phyloP scores from a whole-genome alignment of 2,888 invertebrate species.

The Cephus pygmeus region DNA sequence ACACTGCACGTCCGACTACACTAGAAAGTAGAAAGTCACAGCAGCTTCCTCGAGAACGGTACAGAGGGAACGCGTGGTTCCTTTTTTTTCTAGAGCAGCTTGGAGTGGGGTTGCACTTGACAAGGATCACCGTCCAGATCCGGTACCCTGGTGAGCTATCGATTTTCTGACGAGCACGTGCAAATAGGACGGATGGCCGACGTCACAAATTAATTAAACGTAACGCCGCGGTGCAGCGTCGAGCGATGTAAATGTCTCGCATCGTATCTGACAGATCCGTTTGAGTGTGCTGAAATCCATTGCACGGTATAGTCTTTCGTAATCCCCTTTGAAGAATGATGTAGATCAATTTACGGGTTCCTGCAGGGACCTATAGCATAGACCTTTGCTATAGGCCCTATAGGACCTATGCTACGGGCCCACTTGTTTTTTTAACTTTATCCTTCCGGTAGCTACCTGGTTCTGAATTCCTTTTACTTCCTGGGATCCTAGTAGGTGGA shows the following conservation, averaged over 20 bases:
- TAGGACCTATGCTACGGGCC: neutral
- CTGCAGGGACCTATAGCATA: neutral
- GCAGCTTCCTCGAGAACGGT: neutral
- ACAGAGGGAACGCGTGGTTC: neutral
- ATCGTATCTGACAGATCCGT: constrained; percentile 24
- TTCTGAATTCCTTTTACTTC: neutral
- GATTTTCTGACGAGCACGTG: constrained; percentile 12
- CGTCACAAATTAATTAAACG: constrained; percentile 28
- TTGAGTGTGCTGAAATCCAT: constrained; percentile 24
- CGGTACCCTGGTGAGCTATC: neutral
- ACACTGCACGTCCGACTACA: neutral
- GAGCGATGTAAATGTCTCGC: constrained; percentile 23
- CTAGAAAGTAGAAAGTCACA: neutral
- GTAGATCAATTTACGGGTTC: constrained; percentile 17
- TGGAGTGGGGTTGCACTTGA: neutral
- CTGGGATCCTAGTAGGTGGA: neutral
- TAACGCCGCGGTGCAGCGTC: constrained; percentile 3
- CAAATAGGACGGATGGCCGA: constrained; percentile 12
- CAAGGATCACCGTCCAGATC: neutral
- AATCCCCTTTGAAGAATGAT: constrained; percentile 21
- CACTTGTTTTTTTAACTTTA: neutral
- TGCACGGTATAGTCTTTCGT: constrained; percentile 15
- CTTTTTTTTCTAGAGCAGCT: neutral
- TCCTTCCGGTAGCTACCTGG: neutral
- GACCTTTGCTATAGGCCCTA: no score